Evolutionary conservation across 2,797 vertebrate genomes (phyloP), one percentile per base, ranked within the genome.

Genomic region (Lateolabrax maculatus): DNA sequence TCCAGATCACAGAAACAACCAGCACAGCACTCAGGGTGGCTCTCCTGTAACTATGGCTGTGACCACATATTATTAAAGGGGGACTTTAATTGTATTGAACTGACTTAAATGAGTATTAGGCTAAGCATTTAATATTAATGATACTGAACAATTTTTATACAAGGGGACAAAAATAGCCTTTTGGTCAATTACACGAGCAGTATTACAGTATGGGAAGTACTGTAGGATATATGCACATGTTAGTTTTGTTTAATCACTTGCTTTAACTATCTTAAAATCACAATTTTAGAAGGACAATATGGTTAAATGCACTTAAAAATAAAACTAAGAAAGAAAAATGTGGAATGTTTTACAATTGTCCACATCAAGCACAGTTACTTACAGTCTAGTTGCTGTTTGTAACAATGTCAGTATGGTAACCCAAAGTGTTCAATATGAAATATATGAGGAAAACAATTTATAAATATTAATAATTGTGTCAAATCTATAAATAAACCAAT

Each of bases 1-100:
- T 75, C 23, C 27, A 70, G 63, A 82, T 83, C 65, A 67, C 72
- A 69, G 83, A 86, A 87, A 80, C 63, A 67, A 73, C 81, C 63
- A 46, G 66, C 56, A 21, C 71, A 82, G 77, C 79, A 43, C 55
- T 84, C 34, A 61, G 19, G 19, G 62, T 43, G 60, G 18, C 62
- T 44, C 44, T 16, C 44, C 41, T 52, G 27, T 31, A 63, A 29
- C 56, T 68, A 27, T 34, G 58, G 62, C 66, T 63, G 49, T 18
- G 21, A 31, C 71, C 53, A 51, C 29, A n/a, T 44, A 44, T 58
- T 58, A 39, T 34, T 36, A 64, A 55, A 65, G 44, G 29, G 23
- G 29, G 27, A 46, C 71, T 36, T 36, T 5, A 71, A 55, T 27
- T n/a, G 44, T 16, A 75, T 21, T 78, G 46, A 81, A 49, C 39